phyloP scores from a whole-genome alignment of 2,113 vertebrate genomes.

The Campylomormyrus numenius region DNA sequence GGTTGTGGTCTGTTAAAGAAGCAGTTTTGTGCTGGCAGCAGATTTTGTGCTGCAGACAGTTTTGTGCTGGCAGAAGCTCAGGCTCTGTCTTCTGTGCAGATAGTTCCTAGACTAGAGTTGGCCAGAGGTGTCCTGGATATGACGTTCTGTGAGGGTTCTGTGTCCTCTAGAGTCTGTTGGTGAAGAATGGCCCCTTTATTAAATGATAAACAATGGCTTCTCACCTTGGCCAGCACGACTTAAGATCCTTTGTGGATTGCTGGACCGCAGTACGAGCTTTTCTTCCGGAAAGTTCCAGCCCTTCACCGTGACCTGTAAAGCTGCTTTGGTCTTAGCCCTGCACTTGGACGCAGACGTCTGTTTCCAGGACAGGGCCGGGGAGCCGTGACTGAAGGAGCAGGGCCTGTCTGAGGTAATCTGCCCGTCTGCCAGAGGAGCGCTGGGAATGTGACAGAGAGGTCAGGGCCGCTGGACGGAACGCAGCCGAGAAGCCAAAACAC shows the following conservation, averaged over 20 bases:
- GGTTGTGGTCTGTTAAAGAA: not conserved
- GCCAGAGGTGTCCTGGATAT: not conserved
- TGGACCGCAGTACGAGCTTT: not conserved
- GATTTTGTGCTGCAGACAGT: too few relatives aligned
- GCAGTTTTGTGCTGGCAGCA: not conserved
- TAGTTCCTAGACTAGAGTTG: not conserved
- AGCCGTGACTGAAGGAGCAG: not conserved
- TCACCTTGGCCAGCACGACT: not conserved
- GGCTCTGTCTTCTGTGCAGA: not conserved
- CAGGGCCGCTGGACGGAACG: conserved; percentile 11
- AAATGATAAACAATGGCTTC: not conserved
- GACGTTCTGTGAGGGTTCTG: not conserved
- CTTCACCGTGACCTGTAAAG: not conserved
- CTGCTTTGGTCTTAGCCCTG: not conserved
- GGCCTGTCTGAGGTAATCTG: conserved; percentile 31
- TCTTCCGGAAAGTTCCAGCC: not conserved
- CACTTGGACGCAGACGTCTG: conserved; percentile 5
- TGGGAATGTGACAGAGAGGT: conserved; percentile 22
- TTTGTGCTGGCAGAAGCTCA: not conserved
- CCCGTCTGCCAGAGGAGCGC: conserved; percentile 23
- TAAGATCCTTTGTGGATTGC: not conserved
- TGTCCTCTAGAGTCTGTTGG: not conserved
- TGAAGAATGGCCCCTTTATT: not conserved
- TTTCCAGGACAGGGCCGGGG: conserved; percentile 20
- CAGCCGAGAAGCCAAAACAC: not conserved